Percentiles rank a stretch among this genome's conserved stretches.
phyloP scores from a whole-genome alignment of 2,888 invertebrate species.

The Gortyna flavago region DNA sequence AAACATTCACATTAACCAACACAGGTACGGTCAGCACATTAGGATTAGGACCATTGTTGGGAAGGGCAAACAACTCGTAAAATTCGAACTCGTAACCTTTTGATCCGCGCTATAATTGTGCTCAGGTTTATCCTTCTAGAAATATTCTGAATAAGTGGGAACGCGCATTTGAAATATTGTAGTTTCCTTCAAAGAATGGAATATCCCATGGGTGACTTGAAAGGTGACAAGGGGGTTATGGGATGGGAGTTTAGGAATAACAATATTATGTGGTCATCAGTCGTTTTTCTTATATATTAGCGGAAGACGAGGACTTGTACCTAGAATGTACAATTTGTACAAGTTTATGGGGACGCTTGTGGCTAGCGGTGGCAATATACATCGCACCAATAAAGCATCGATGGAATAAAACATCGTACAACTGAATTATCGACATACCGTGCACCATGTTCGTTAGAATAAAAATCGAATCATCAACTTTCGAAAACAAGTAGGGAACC shows the following conservation, averaged over 20 bases:
- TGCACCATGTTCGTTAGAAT: neutral
- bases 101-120: slow-evolving; percentile 61
- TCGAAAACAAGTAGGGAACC: neutral
- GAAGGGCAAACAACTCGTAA: slow-evolving; percentile 58
- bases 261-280: neutral
- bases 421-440: neutral
- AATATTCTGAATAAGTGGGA: slow-evolving; percentile 26
- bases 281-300: neutral
- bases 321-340: neutral
- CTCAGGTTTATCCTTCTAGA: slow-evolving; percentile 24
- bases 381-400: neutral
- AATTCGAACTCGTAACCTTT: slow-evolving; percentile 60
- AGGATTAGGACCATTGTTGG: slow-evolving; percentile 55
- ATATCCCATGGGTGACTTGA: neutral
- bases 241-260: neutral
- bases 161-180: slow-evolving; percentile 38
- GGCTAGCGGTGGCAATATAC: neutral
- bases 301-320: neutral
- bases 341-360: too few relatives aligned
- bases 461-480: neutral
- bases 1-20: slow-evolving; percentile 22
- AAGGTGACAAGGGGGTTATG: neutral
- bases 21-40: slow-evolving; percentile 48
- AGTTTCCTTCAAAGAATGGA: slow-evolving; percentile 15
- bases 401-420: too few relatives aligned